These are phyloP conservation scores for Ophion costatus DNA, from an alignment of 2,888 invertebrate species.

Conservation along the genomic window DNA sequence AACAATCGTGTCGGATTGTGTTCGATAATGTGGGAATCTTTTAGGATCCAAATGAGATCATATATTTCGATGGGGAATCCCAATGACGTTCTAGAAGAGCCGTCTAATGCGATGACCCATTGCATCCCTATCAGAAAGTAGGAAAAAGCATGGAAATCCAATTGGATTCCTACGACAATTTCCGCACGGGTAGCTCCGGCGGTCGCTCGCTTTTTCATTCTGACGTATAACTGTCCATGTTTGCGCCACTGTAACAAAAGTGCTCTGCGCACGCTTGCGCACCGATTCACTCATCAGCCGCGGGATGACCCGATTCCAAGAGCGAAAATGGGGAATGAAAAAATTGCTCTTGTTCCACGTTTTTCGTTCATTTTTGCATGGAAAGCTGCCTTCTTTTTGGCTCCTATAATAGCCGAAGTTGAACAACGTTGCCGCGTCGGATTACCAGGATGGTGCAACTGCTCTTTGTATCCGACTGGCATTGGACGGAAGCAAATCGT, in stretches of 20 bases:
- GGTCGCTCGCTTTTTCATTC: background rate
- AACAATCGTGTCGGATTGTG: too few relatives aligned
- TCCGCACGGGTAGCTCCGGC: background rate
- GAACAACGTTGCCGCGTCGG: constrained; percentile 28
- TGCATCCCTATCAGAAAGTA: too few relatives aligned
- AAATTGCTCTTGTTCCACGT: background rate
- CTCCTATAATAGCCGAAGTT: background rate
- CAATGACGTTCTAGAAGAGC: too few relatives aligned
- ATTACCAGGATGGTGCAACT: constrained; percentile 22
- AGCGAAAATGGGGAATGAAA: background rate
- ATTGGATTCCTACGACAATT: too few relatives aligned
- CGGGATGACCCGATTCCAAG: background rate
- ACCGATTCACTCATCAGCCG: background rate
- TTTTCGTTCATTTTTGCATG: background rate
- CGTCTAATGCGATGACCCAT: too few relatives aligned
- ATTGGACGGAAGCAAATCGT: constrained; percentile 44
- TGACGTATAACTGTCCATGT: background rate
- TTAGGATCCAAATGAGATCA: too few relatives aligned
- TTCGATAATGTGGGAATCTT: too few relatives aligned
- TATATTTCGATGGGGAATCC: too few relatives aligned
- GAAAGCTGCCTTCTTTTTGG: background rate
- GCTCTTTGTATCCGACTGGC: constrained; percentile 58
- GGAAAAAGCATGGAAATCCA: too few relatives aligned
- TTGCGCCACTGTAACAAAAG: background rate
- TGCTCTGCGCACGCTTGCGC: background rate